These are phyloP conservation scores for Trissolcus brochymenae DNA, from an alignment of 2,888 invertebrate genomes.

Conservation along the genomic window DNA sequence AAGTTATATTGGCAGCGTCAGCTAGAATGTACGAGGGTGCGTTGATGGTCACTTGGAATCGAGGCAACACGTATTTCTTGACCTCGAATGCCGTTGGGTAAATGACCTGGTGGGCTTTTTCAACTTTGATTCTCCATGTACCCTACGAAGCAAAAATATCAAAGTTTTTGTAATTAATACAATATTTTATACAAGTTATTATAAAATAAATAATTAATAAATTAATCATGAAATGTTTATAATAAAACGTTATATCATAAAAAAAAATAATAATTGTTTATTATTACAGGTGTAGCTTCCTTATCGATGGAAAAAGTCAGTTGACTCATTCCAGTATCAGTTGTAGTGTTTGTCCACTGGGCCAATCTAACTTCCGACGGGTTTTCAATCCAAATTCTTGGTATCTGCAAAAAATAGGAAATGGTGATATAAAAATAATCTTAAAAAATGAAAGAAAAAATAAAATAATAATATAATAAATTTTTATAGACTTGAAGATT, in stretches of 20 bases:
- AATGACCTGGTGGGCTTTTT: constrained; percentile 69
- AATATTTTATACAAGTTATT: neutral
- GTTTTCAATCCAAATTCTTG: constrained; percentile 82
- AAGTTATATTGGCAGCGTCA: constrained; percentile 75
- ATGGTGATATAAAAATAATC: constrained; percentile 3
- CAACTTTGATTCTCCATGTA: constrained; percentile 78
- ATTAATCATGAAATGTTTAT: neutral
- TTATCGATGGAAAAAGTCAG: constrained; percentile 77
- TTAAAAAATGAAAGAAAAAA: neutral
- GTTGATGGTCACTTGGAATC: constrained; percentile 79
- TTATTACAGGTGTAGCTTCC: constrained; percentile 69
- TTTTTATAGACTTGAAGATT: neutral
- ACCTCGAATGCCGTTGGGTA: constrained; percentile 77
- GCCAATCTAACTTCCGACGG: constrained; percentile 81
- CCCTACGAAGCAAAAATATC: constrained; percentile 72
- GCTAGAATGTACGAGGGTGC: constrained; percentile 78
- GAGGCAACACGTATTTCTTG: constrained; percentile 79
- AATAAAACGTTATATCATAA: too few relatives aligned
- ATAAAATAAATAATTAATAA: neutral
- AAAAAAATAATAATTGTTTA: too few relatives aligned
- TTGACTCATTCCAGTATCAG: constrained; percentile 81
- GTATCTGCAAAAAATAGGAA: constrained; percentile 77
- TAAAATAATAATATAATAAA: too few relatives aligned
- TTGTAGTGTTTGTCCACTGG: constrained; percentile 81
- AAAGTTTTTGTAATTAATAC: neutral